These are phyloP conservation scores for Hiodon alosoides DNA, from an alignment of 2,113 vertebrate genomes.

Conservation along the genomic window DNA sequence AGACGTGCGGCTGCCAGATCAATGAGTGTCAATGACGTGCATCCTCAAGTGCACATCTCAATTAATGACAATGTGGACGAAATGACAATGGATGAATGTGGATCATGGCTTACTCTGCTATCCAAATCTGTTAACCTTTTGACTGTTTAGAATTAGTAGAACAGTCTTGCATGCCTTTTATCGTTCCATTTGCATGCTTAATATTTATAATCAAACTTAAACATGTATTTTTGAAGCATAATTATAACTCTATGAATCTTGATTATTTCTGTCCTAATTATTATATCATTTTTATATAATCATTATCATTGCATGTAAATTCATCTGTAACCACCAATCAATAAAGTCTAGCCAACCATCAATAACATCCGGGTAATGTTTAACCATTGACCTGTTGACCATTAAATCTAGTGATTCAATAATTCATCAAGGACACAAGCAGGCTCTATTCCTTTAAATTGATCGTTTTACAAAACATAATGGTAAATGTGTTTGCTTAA, in stretches of 20 bases:
- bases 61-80: background rate
- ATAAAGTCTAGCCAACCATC: background rate
- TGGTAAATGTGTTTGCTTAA: no score
- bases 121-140: background rate
- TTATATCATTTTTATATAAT: background rate
- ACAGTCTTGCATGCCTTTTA: background rate
- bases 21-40: background rate
- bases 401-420: no score
- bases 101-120: background rate
- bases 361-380: no score
- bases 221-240: background rate
- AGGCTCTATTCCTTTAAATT: no score
- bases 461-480: no score
- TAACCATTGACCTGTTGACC: no score
- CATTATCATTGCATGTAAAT: background rate
- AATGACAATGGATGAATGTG: background rate
- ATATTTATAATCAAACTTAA: background rate
- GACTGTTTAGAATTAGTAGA: background rate
- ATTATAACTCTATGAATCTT: background rate
- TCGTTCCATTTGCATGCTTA: background rate
- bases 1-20: conserved; percentile 60
- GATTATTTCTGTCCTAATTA: background rate
- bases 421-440: no score
- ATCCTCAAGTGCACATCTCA: background rate
- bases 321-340: background rate